Evolutionary conservation across 2,113 vertebrate species (phyloP).

Genomic region (Vicugna pacos): DNA sequence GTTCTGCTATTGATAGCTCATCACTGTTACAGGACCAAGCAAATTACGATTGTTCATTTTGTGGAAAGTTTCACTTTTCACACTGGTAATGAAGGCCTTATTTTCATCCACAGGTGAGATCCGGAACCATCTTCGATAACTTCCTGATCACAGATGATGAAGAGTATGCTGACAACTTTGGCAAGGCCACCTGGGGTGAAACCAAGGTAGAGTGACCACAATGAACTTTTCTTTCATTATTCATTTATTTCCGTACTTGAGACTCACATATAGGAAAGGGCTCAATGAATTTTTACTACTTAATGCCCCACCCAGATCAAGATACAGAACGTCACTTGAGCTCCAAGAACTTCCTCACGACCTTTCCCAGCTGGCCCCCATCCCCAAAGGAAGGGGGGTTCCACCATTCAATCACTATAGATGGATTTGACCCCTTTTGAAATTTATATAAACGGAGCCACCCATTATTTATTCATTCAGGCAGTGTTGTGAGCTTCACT

Average conservation of each 20-base stretch:
- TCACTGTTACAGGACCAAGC: neutral
- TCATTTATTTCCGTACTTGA: neutral
- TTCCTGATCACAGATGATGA: slow-evolving; percentile 91
- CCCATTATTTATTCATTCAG: neutral
- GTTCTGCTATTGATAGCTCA: neutral
- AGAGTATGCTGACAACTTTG: slow-evolving; percentile 90
- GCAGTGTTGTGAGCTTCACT: neutral
- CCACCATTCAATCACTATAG: neutral
- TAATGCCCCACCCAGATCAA: neutral
- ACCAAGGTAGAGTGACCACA: slow-evolving; percentile 85
- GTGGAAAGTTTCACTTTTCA: neutral
- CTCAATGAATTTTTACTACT: neutral
- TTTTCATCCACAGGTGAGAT: slow-evolving; percentile 88
- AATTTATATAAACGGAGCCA: neutral
- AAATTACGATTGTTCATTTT: neutral
- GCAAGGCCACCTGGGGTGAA: slow-evolving; percentile 90
- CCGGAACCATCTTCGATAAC: slow-evolving; percentile 94
- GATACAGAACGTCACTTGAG: accelerated
- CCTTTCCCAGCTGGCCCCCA: accelerated
- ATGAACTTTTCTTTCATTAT: neutral
- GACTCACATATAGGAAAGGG: neutral
- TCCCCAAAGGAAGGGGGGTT: no score
- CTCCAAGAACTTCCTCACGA: neutral
- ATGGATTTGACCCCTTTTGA: neutral
- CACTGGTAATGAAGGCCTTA: neutral